Base-by-base conservation (phyloP, 2,113 vertebrate genomes). In the Struthio camelus region DNA sequence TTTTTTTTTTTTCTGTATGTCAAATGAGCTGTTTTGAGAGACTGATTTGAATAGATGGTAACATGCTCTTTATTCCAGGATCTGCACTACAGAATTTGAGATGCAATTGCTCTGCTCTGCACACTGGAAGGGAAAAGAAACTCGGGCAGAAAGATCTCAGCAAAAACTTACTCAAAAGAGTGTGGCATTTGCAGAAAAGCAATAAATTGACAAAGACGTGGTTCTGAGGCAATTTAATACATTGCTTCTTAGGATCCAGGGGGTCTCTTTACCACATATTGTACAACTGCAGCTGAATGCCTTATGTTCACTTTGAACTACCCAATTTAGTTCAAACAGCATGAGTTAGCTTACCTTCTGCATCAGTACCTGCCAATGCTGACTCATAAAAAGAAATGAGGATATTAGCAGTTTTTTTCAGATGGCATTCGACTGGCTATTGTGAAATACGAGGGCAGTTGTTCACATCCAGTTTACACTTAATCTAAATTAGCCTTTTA, bases 401-500 rank as follows among this genome's bases (percentile, higher is more conserved):
- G n/a, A 78, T 78, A 91, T 88, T 82, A 80, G 87, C 62, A 42
- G 12, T 56, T 50, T 56, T 87, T 70, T 58, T 34, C 78, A 93
- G 75, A 80, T 80, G 65, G 73, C 73, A 91, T 92, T 89, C 92
- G 82, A 36, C 58, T 93, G 46, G 44, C 27, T 84, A 61, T 44
- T 90, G 89, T 77, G 80, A 82, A 90, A 85, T 61, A 85, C 67
- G 69, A 79, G 76, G 77, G 58, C 81, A 94, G 79, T 93, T 89
- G 30, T 50, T 89, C 86, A 80, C 54, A 76, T 40, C 6, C 38
- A 62, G 95, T 95, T 85, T 82, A 53, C 75, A 84, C 77, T 94
- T 93, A 95, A 71, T n/a, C 79, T 89, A 88, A 95, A 95, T 94
- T 81, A 94, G 88, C 69, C 82, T 96, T 80, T 91, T 51, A 89